Percentiles rank a stretch among this genome's conserved stretches.
These are phyloP conservation scores for Limnothrissa miodon DNA, from an alignment of 2,113 vertebrate genomes.

Conservation along the genomic window DNA sequence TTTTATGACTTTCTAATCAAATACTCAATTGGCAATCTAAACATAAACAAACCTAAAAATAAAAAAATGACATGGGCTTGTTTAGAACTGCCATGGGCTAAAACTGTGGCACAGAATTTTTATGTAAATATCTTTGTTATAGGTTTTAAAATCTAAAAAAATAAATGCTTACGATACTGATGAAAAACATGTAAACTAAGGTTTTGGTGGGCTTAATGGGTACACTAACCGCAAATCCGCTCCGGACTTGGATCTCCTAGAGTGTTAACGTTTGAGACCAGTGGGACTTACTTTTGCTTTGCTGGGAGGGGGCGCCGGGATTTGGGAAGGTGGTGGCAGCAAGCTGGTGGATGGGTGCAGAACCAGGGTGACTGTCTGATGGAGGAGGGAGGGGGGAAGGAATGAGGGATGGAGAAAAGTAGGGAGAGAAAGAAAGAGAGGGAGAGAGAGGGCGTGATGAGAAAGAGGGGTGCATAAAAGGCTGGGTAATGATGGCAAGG, in stretches of 20 bases:
- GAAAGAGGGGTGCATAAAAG: constrained; percentile 51
- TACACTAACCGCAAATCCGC: no score
- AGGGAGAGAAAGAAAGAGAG: background rate
- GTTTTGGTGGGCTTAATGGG: no score
- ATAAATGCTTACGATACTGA: no score
- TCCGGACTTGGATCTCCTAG: background rate
- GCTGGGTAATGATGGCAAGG: constrained; percentile 45
- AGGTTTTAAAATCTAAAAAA: no score
- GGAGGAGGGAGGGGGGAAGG: constrained; percentile 45
- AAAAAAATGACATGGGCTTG: no score
- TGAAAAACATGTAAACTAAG: no score
- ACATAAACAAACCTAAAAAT: no score
- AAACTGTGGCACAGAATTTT: no score
- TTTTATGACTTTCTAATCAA: no score
- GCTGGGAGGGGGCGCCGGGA: constrained; percentile 68
- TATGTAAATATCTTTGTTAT: no score
- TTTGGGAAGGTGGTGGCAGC: constrained; percentile 76
- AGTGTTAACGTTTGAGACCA: constrained; percentile 20
- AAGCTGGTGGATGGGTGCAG: constrained; percentile 78
- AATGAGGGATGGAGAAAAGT: constrained; percentile 30
- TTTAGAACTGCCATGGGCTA: no score
- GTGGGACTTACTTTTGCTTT: constrained; percentile 77
- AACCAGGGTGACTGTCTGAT: constrained; percentile 77
- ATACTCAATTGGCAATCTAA: no score
- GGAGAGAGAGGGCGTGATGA: constrained; percentile 13